phyloP scores from a whole-genome alignment of 1,140 invertebrate genomes.

The Paraescarpia echinospica region DNA sequence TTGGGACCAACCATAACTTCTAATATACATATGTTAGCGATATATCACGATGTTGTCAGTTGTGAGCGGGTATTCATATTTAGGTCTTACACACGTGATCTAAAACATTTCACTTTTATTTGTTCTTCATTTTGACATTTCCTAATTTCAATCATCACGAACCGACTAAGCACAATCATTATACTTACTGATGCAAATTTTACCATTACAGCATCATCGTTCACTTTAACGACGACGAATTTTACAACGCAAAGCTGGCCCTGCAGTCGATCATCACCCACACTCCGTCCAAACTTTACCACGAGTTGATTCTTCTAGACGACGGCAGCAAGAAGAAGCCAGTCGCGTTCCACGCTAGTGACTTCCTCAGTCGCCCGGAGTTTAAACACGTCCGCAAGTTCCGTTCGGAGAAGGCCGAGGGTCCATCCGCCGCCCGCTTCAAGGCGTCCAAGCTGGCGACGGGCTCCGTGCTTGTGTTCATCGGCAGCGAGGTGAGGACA shows the following conservation, averaged over 20 bases:
- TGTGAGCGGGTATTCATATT: no score
- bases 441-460: constrained; percentile 27
- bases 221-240: constrained; percentile 24
- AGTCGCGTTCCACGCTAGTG: neutral
- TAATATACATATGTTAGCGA: no score
- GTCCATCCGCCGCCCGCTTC: constrained; percentile 17
- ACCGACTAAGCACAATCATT: no score
- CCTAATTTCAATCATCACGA: no score
- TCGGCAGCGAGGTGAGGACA: constrained; percentile 17
- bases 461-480: constrained; percentile 27
- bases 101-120: no score
- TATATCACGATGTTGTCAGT: no score
- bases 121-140: no score
- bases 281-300: constrained; percentile 26
- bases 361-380: constrained; percentile 15
- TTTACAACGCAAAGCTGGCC: constrained; percentile 28
- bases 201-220: constrained; percentile 18
- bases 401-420: constrained; percentile 26
- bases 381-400: constrained; percentile 24
- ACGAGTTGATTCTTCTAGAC: constrained; percentile 31
- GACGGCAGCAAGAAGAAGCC: constrained; percentile 22
- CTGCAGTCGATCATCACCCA: constrained; percentile 24
- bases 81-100: no score
- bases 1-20: no score
- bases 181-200: neutral